These are phyloP conservation scores for Scytalopus superciliaris DNA, from an alignment of 2,113 vertebrate genomes.

Conservation along the genomic window DNA sequence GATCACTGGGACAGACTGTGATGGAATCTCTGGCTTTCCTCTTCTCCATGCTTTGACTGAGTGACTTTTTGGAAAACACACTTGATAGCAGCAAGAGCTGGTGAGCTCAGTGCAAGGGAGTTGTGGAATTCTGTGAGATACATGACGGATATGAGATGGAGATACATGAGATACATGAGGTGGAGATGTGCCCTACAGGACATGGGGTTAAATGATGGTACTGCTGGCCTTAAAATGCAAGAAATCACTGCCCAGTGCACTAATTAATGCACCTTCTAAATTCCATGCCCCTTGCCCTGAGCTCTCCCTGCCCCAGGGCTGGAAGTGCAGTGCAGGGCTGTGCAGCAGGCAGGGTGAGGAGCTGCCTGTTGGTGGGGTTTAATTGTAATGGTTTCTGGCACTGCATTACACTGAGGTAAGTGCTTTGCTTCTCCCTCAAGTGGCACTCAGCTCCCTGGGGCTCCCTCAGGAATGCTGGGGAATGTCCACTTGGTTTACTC, in stretches of 20 bases:
- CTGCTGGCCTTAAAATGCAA: not conserved
- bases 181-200: no score
- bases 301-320: not conserved
- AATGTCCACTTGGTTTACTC: not conserved
- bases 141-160: no score
- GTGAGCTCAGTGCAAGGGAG: not conserved
- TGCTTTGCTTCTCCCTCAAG: slow-evolving; percentile 40
- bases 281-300: not conserved
- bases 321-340: not conserved
- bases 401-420: slow-evolving; percentile 12
- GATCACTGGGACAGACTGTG: not conserved
- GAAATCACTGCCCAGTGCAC: accelerated
- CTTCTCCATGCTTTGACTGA: not conserved
- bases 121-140: not conserved
- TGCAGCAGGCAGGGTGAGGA: not conserved
- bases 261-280: not conserved
- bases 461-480: not conserved
- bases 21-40: not conserved
- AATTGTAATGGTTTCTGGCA: slow-evolving; percentile 22
- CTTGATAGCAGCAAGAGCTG: not conserved
- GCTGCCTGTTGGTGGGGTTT: not conserved
- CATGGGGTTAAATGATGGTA: no score
- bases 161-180: no score
- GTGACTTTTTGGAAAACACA: not conserved
- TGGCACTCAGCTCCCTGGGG: slow-evolving; percentile 17